Evolutionary conservation across 2,888 invertebrate genomes (phyloP), one percentile per base, ranked within the genome.

Genomic region (Lycaena phlaeas): DNA sequence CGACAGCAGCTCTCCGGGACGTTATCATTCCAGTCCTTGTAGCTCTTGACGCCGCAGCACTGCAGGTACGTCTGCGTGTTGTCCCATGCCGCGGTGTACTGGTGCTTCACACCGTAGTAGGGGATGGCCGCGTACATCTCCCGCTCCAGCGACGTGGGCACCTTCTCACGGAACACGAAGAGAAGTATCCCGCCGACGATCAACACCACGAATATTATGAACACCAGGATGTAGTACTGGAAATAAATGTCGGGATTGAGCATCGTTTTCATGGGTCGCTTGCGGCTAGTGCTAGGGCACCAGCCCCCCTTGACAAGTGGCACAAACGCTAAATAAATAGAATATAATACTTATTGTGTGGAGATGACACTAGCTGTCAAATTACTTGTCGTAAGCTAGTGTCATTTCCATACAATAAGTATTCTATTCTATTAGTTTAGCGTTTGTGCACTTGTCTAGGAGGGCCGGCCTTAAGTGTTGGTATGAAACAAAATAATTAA

Each of bases 201-300:
- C 90, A 97, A 92, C 48, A 92, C 92, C 48, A 96, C 92, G 78
- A 96, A 95, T 54, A 97, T 90, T 53, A 96, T 86, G 64, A 96
- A 91, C 38, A 97, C 87, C 14, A 95, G 87, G 56, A 96, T 92
- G 81, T 96, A 95, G 74, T 95, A 95, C 95, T 95, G 86, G 29
- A 88, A 49, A 37, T 49, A 51, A 53, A 49, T 38, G 12, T 17
- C 17, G 31, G 30, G 26, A 27, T 12, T 4, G 1, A 5, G 14
- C n/a, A n/a, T n/a, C n/a, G n/a, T n/a, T n/a, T n/a, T n/a, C n/a
- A n/a, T n/a, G n/a, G n/a, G n/a, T n/a, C n/a, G n/a, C n/a, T n/a
- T n/a, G n/a, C n/a, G n/a, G n/a, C n/a, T n/a, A n/a, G n/a, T n/a
- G n/a, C n/a, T n/a, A n/a, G n/a, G n/a, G n/a, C n/a, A n/a, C n/a